phyloP scores from a whole-genome alignment of 2,797 vertebrate species.

The Ctenopoma multispine region DNA sequence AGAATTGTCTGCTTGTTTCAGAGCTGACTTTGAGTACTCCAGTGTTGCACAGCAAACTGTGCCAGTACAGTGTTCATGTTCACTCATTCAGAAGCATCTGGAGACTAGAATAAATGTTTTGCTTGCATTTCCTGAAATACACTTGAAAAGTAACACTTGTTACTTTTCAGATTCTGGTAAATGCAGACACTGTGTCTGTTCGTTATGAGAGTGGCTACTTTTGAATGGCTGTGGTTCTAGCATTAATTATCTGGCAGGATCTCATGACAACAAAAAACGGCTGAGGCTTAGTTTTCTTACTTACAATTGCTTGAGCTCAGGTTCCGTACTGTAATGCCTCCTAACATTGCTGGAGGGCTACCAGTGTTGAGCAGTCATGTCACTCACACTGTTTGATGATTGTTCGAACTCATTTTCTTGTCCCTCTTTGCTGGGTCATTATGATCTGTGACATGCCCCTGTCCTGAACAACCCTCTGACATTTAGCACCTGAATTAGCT shows the following conservation, averaged over 20 bases:
- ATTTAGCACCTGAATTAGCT: slow-evolving; percentile 25
- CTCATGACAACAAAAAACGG: slow-evolving; percentile 41
- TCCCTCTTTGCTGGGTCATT: slow-evolving; percentile 4
- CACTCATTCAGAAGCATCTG: slow-evolving; percentile 17
- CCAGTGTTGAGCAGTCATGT: slow-evolving; percentile 6
- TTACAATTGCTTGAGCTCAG: slow-evolving; percentile 33
- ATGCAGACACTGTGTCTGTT: background rate
- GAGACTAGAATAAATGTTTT: background rate
- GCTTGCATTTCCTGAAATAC: slow-evolving; percentile 13
- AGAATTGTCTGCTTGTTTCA: slow-evolving; percentile 18
- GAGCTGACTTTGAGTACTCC: slow-evolving; percentile 30
- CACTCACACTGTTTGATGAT: too few species aligned
- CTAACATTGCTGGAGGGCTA: slow-evolving; percentile 12
- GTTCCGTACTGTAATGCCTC: slow-evolving; percentile 27
- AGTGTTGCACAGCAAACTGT: slow-evolving; percentile 16
- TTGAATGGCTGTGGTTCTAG: background rate
- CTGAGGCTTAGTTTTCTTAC: slow-evolving; percentile 21
- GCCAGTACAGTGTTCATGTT: slow-evolving; percentile 17
- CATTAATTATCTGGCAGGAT: slow-evolving; percentile 36
- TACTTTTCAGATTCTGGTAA: background rate
- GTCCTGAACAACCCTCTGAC: slow-evolving; percentile 5
- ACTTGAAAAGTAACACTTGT: background rate
- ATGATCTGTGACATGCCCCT: background rate
- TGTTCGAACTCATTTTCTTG: background rate
- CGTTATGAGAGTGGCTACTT: slow-evolving; percentile 7